Base-by-base conservation (phyloP, 2,113 vertebrate genomes). In the Chionomys nivalis region DNA sequence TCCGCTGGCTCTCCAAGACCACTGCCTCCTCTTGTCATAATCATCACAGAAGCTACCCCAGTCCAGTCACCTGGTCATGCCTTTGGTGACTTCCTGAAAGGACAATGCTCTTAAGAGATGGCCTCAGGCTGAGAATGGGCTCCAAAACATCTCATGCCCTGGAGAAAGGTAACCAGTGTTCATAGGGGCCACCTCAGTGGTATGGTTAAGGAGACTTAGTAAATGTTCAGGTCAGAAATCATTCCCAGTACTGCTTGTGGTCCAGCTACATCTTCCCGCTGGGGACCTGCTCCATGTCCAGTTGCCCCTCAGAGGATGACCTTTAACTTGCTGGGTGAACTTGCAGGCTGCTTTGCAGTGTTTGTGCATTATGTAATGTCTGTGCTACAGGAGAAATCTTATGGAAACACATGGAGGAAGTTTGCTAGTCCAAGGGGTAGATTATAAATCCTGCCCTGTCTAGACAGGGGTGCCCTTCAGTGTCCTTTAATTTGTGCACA, bases 371-470 rank as follows among this genome's bases (percentile, higher is more conserved):
- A 98, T 98, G 98, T 99, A 98, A 99, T 91, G 98, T 99, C 98
- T 99, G 98, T 96, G 97, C 97, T 98, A 97, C 98, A 96, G 97
- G 96, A 98, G 98, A 98, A 98, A 98, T 98, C 98, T 96, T 94
- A 97, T 92, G 94, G 98, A 98, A 99, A 99, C 98, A 99, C 98
- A 98, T n/a, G 98, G 98, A 98, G 98, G 98, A 99, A 99, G 98
- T 98, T 98, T 98, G 98, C 97, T 97, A 98, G 98, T 98, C 98
- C 98, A 98, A 97, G 0, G 93, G 94, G 96, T 90, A 97, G 98
- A 98, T 98, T 98, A 98, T 98, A 98, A 99, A 98, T 98, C 98
- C 98, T 98, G 98, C 96, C 87, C 95, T 75, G 49, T 95, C 97
- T 93, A 97, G 98, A 98, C 82, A 98, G 85, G 89, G 17, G 98